phyloP scores from a whole-genome alignment of 2,888 invertebrate genomes.

The Acrobasis consociella region DNA sequence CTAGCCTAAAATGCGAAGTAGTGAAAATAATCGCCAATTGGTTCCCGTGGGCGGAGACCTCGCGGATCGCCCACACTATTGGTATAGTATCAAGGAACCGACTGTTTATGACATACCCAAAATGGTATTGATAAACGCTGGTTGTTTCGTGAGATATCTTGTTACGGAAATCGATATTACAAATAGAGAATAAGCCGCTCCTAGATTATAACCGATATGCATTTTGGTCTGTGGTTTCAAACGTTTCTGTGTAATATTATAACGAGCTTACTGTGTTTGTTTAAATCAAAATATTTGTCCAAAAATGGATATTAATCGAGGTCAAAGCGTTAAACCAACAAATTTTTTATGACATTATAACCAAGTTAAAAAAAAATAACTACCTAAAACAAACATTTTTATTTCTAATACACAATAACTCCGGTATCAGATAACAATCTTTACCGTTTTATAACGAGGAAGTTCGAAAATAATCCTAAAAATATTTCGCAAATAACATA shows the following conservation, averaged over 20 bases:
- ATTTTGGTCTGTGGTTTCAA: neutral
- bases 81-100: neutral
- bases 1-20: conserved; percentile 50
- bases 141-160: neutral
- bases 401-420: neutral
- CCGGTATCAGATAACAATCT: neutral
- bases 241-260: neutral
- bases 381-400: neutral
- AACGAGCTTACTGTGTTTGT: no score
- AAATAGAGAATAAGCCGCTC: neutral
- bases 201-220: neutral
- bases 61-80: conserved; percentile 18
- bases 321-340: neutral
- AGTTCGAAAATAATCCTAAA: neutral
- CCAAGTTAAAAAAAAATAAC: neutral
- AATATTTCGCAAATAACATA: neutral
- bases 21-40: conserved; percentile 25
- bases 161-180: neutral
- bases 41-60: conserved; percentile 26
- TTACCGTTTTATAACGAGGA: neutral
- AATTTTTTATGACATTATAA: neutral
- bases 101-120: conserved; percentile 7
- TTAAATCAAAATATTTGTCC: neutral
- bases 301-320: neutral
- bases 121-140: conserved; percentile 17